Evolutionary conservation across 30 jellyfish, hydroid and myxozoan genomes (phyloP).

Genomic region (Turritopsis dohrnii): DNA sequence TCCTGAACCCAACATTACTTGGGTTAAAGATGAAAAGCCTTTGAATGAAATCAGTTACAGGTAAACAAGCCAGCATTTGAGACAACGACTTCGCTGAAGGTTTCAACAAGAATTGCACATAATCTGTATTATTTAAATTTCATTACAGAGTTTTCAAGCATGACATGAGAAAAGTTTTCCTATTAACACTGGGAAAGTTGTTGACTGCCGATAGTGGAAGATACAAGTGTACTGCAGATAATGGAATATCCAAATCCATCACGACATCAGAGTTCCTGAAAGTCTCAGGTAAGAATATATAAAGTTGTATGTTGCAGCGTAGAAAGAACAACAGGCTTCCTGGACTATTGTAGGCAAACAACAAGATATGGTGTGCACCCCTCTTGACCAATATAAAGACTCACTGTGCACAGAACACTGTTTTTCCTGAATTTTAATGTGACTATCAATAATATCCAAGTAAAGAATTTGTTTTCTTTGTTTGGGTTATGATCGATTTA

Average conservation of each 20-base stretch:
- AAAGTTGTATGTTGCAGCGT: not conserved
- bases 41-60: constrained; percentile 1
- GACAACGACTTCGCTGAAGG: too few species aligned
- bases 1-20: not conserved
- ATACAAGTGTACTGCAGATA: constrained; percentile 15
- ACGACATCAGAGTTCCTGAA: not conserved
- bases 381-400: too few species aligned
- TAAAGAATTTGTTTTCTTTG: too few species aligned
- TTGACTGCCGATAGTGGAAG: constrained; percentile 12
- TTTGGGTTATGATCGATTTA: too few species aligned
- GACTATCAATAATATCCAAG: too few species aligned
- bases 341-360: too few species aligned
- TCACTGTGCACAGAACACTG: too few species aligned
- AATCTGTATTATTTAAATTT: too few species aligned
- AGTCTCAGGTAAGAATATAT: not conserved
- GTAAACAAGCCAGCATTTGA: not conserved
- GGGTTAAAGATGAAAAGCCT: constrained; percentile 6
- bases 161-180: not conserved
- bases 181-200: not conserved
- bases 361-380: too few species aligned
- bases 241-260: constrained; percentile 3
- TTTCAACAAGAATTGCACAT: too few species aligned
- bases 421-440: too few species aligned
- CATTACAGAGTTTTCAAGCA: not conserved
- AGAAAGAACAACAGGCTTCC: too few species aligned